Evolutionary conservation across 2,888 invertebrate genomes (phyloP), one percentile per base, ranked within the genome.

Genomic region (Macrophya annulata): DNA sequence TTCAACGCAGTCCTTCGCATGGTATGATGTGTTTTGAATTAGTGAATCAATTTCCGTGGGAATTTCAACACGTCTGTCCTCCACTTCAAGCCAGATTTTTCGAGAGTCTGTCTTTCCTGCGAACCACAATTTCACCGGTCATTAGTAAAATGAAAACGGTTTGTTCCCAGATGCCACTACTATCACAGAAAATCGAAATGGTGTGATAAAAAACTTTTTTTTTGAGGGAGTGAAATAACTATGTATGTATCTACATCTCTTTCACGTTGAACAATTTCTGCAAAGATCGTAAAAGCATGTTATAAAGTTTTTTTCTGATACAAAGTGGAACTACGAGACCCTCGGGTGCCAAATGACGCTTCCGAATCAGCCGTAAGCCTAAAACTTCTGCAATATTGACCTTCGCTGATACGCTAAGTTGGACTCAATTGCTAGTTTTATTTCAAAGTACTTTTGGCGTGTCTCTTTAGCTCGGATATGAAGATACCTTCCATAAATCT

Each of bases 301-400:
- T 68, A 15, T 37, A 12, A 68, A 68, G 31, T 37, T 68, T 17
- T 68, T 17, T 68, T 17, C 17, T 68, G 31, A 37, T 17, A 15
- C 37, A 37, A 15, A 68, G 31, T 37, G 17, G 17, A 68, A 68
- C 37, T 37, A 68, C 68, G 68, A 68, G 37, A 68, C 68, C 37
- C 68, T 68, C 17, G 68, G 37, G 68, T 37, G 12, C 37, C 68
- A 6, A 37, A 68, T 37, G 8, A 37, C 37, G 37, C 15, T 17
- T 68, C 12, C 17, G 37, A 37, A 68, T 68, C 17, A 68, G 37
- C 68, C 37, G 6, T 31, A 37, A 37, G 17, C 25, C 12, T 15
- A 17, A 68, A 68, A 68, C 68, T 68, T 68, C 68, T 25, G 17
- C 37, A 68, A 68, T 68, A 37, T 68, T 68, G 37, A 37, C 68